Conservation (phyloP, 2,888 invertebrate genomes). For the Crepidodera aurea region DNA sequence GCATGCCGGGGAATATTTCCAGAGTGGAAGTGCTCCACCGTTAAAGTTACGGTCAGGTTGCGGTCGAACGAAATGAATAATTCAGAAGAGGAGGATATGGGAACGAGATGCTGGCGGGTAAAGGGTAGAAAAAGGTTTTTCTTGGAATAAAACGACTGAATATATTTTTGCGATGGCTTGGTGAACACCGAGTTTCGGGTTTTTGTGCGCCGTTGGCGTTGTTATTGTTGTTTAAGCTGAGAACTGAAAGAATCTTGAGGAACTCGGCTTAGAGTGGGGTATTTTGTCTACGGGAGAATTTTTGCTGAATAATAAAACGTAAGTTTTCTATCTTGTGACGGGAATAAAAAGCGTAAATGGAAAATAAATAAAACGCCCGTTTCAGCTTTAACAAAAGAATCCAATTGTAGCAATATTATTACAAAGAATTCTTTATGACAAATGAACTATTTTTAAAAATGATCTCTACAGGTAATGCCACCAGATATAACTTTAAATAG, state of each 20-base stretch:
- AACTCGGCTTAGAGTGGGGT: constrained; percentile 11
- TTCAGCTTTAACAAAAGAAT: no score
- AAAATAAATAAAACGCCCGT: background rate
- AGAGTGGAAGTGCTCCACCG: constrained; percentile 47
- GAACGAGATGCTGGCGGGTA: constrained; percentile 30
- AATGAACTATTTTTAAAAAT: no score
- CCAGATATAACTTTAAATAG: no score
- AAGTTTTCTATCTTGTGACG: constrained; percentile 1
- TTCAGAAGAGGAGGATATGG: constrained; percentile 49
- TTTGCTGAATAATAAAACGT: constrained; percentile 9
- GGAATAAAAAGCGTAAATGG: background rate
- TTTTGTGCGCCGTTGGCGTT: constrained; percentile 19
- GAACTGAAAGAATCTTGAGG: constrained; percentile 2
- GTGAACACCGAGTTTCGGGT: constrained; percentile 21
- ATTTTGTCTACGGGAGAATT: constrained; percentile 8
- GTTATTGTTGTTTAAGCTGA: constrained; percentile 24
- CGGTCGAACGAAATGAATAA: constrained; percentile 53
- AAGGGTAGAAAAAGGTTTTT: constrained; percentile 36
- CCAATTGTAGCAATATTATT: no score
- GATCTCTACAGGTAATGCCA: no score
- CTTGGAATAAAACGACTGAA: constrained; percentile 27
- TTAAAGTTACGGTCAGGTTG: constrained; percentile 54
- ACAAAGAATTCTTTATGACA: no score
- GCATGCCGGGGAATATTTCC: constrained; percentile 49
- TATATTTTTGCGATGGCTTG: constrained; percentile 25